Evolutionary conservation across 2,888 invertebrate genomes (phyloP).

Genomic region (Noctua pronuba): DNA sequence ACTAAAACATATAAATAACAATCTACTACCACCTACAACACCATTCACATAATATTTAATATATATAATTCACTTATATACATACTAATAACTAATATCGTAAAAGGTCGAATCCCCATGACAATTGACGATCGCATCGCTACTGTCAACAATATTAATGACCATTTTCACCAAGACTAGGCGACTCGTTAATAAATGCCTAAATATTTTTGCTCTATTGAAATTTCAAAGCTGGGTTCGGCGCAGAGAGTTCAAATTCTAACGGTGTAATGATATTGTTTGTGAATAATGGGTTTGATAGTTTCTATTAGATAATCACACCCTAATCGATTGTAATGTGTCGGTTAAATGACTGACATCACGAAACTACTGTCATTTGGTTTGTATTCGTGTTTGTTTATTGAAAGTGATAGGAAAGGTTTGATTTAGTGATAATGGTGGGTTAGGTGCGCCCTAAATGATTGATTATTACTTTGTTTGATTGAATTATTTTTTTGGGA

Average conservation of each 20-base stretch:
- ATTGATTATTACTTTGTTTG: background rate
- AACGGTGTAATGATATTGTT: background rate
- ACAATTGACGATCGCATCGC: constrained; percentile 68
- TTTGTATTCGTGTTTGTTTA: constrained; percentile 1
- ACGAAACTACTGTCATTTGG: constrained; percentile 6
- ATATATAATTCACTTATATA: constrained; percentile 76
- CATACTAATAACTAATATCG: constrained; percentile 70
- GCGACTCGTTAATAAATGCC: background rate
- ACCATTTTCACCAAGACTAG: background rate
- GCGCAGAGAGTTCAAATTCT: background rate
- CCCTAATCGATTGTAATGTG: constrained; percentile 34
- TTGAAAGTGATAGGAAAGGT: background rate
- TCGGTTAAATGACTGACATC: constrained; percentile 31
- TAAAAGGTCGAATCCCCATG: constrained; percentile 74
- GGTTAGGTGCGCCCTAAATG: background rate
- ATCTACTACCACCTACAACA: background rate
- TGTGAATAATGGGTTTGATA: constrained; percentile 1
- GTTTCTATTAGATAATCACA: constrained; percentile 61
- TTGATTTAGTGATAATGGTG: constrained; percentile 9
- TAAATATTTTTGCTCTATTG: background rate
- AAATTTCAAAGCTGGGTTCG: background rate
- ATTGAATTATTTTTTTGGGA: background rate
- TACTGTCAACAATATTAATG: constrained; percentile 58
- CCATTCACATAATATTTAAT: constrained; percentile 55
- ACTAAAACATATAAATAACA: constrained; percentile 5